Percentiles rank a stretch among this genome's conserved stretches.
phyloP scores from a whole-genome alignment of 2,113 vertebrate species.

The Sinocyclocheilus grahami region DNA sequence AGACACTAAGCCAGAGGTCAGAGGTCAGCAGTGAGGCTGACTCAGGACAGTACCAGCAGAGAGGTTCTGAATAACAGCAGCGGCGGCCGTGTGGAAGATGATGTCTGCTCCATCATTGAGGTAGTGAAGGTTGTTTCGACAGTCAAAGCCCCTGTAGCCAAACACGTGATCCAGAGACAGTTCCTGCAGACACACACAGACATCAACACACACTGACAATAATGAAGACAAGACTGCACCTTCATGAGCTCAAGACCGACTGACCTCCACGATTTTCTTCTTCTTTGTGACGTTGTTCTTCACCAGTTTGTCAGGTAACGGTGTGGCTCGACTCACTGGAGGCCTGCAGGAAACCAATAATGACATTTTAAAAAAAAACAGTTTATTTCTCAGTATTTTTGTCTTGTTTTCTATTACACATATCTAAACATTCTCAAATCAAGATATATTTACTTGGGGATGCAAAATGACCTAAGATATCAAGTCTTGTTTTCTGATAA shows the following conservation, averaged over 20 bases:
- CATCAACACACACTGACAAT: background rate
- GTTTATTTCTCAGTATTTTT: background rate
- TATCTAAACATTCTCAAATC: background rate
- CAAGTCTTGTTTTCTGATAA: background rate
- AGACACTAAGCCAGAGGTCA: background rate
- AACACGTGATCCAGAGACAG: conserved; percentile 93
- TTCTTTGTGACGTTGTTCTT: conserved; percentile 93
- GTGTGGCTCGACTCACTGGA: conserved; percentile 90
- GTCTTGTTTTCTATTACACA: background rate
- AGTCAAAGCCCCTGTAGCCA: conserved; percentile 95
- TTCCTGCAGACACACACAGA: conserved; percentile 75
- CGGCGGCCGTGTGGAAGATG: conserved; percentile 91
- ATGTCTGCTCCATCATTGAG: conserved; percentile 94
- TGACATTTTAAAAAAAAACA: background rate
- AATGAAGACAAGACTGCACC: background rate
- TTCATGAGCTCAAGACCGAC: conserved; percentile 42
- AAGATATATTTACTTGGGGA: background rate
- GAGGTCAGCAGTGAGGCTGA: background rate
- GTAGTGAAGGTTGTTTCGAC: conserved; percentile 98
- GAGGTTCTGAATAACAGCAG: conserved; percentile 89
- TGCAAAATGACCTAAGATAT: background rate
- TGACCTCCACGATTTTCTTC: conserved; percentile 91
- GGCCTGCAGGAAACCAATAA: conserved; percentile 72
- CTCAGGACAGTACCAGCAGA: conserved; percentile 80
- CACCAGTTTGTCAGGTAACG: conserved; percentile 92